These are phyloP conservation scores for Steatornis caripensis DNA, from an alignment of 2,113 vertebrate species.

Conservation along the genomic window DNA sequence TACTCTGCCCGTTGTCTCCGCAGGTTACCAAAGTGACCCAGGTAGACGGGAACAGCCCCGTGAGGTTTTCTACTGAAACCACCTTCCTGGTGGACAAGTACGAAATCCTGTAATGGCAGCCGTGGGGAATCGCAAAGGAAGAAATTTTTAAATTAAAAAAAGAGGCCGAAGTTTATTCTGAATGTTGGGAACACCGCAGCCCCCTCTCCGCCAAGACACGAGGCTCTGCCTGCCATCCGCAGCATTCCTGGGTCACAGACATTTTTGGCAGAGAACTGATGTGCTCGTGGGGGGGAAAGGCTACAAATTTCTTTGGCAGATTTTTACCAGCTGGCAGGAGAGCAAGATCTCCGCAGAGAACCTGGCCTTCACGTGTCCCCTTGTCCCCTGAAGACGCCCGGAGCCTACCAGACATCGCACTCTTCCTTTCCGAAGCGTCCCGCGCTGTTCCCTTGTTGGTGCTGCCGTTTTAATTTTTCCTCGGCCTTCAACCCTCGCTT, in stretches of 20 bases:
- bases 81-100: conserved; percentile 97
- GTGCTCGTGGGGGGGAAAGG: conserved; percentile 56
- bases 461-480: conserved; percentile 14
- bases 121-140: not conserved
- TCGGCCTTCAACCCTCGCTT: not conserved
- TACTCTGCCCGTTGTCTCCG: not conserved
- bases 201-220: conserved; percentile 17
- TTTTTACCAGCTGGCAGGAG: conserved; percentile 3
- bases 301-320: conserved; percentile 68
- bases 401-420: not conserved
- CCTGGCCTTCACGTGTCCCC: not conserved
- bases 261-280: conserved; percentile 58
- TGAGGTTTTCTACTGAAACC: conserved; percentile 92
- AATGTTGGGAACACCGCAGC: conserved; percentile 64
- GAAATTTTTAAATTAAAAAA: conserved; percentile 57
- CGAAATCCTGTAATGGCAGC: conserved; percentile 88
- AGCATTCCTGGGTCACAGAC: conserved; percentile 52
- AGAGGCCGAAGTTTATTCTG: conserved; percentile 61
- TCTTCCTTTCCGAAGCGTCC: not conserved
- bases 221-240: conserved; percentile 11
- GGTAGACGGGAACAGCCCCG: conserved; percentile 86
- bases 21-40: conserved; percentile 95
- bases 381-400: not conserved
- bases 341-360: conserved; percentile 12
- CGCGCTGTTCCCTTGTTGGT: not conserved